Conservation (phyloP, 2,113 vertebrate genomes). For the Lampris incognitus region DNA sequence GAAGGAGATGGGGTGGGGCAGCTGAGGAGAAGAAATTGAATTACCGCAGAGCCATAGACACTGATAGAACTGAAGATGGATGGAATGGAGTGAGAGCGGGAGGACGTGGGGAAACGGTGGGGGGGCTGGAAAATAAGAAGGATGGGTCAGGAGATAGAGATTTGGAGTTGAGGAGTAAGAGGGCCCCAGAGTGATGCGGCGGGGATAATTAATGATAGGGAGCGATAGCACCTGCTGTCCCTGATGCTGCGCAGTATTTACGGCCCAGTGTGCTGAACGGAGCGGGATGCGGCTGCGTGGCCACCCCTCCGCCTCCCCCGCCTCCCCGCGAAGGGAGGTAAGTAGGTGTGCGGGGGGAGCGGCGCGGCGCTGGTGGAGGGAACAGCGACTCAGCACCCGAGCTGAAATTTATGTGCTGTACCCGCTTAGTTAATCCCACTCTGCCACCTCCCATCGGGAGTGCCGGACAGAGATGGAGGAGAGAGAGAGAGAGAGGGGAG, state of each 20-base stretch:
- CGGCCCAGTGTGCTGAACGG: conserved; percentile 59
- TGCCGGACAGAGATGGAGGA: conserved; percentile 72
- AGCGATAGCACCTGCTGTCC: conserved; percentile 78
- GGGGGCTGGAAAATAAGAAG: conserved; percentile 28
- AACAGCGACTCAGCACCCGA: conserved; percentile 69
- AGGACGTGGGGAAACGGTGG: conserved; percentile 37
- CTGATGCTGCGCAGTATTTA: conserved; percentile 73
- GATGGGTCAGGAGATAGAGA: conserved; percentile 61
- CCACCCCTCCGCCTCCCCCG: conserved; percentile 44
- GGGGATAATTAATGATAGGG: conserved; percentile 77
- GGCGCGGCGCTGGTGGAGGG: conserved; percentile 33
- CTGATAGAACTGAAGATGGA: conserved; percentile 49
- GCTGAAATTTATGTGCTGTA: conserved; percentile 60
- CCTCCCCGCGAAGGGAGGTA: conserved; percentile 44
- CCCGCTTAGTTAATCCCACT: conserved; percentile 66
- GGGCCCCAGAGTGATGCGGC: conserved; percentile 67
- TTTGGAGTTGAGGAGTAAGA: conserved; percentile 62
- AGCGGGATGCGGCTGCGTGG: conserved; percentile 56
- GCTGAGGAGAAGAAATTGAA: conserved; percentile 33
- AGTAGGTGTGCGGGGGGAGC: conserved; percentile 14
- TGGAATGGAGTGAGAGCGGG: conserved; percentile 34
- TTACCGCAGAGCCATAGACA: conserved; percentile 27
- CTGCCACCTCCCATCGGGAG: conserved; percentile 59
- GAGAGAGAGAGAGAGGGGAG: conserved; percentile 20
- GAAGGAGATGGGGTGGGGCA: conserved; percentile 34